Base-by-base conservation (phyloP, 2,797 vertebrate genomes). In the Antennarius maculatus region DNA sequence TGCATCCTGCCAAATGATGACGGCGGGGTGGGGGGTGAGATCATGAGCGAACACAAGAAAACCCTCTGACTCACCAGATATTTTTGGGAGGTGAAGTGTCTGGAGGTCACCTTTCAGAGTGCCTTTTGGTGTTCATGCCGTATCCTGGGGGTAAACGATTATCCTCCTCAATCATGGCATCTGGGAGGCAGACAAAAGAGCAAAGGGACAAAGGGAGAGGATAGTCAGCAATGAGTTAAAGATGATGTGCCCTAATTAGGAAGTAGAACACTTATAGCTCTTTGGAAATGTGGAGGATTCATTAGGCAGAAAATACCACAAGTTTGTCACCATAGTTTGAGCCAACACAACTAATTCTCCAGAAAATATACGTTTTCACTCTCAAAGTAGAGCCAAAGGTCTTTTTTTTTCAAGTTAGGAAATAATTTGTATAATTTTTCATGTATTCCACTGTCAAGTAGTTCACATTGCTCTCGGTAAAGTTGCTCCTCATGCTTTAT, bases 101-200 rank as follows among this genome's bases (percentile, higher is more conserved):
- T 84, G 81, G 87, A 90, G 85, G 90, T 92, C 89, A 92, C 88
- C 89, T 91, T 86, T 90, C 82, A 88, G 72, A 76, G 76, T 55
- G 85, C 76, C 71, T 84, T 72, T 82, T 48, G 81, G 90, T 84
- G 85, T 89, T 75, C 81, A 84, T 77, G 85, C 69, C 47, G 79
- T 88, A 80, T 74, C 66, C 71, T 65, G 55, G 56, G 65, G 83
- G 57, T 66, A 77, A 14, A 46, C 18, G 50, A 69, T 77, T 65
- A 80, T 83, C 83, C 83, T 82, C 74, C 77, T 77, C 61, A 17
- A 79, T 80, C 89, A 87, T 89, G 71, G 69, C 31, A 71, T 84
- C 92, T 92, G 66, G 23, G 58, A 81, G 73, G 53, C 54, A 81
- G 80, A 79, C 61, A 13, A 62, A 48, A 50, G 60, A 74, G 59